Evolutionary conservation across 2,888 invertebrate species (phyloP), one percentile per base, ranked within the genome.

Genomic region (Drosophila kanekoi): DNA sequence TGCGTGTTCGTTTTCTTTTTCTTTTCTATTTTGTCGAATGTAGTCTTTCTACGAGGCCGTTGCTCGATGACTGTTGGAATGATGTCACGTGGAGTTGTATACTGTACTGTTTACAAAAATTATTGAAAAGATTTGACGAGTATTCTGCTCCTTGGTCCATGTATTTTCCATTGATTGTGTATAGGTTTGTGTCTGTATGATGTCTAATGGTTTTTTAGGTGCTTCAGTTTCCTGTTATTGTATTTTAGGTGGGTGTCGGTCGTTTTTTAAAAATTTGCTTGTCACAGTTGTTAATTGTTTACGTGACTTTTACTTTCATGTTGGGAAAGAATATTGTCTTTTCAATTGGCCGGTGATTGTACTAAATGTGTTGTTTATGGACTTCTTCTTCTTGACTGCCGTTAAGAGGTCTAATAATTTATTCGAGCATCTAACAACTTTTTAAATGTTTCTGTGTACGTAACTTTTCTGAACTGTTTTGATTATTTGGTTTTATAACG

Each of bases 61-160:
- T 52, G 16, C 52, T 41, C 3, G 52, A 41, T 2, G 41, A 52
- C 20, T 52, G 35, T 37, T 54, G 54, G 10, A 54, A 54, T 3
- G 54, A 44, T 16, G 44, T 44, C 35, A 35, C 20, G 5, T 54
- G 44, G 2, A 35, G 13, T 11, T 20, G n/a, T n/a, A 44, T 35
- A 13, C 14, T 44, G 14, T 44, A 35, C 3, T 33, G 43, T 6
- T 9, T 23, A 18, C 33, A 44, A 44, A 44, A 54, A 35, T 35
- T n/a, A 14, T 35, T 48, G 1, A 23, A 23, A 23, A 23, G 6
- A 23, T 23, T 23, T 23, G 23, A 23, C 5, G 5, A 23, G 20
- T 4, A 20, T 20, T 20, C 20, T 20, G 20, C 20, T 20, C 20
- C 20, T 20, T 20, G 20, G 20, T 20, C 5, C 4, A 20, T 5